phyloP scores from a whole-genome alignment of 2,797 vertebrate species.

The Bradypodion ventrale region DNA sequence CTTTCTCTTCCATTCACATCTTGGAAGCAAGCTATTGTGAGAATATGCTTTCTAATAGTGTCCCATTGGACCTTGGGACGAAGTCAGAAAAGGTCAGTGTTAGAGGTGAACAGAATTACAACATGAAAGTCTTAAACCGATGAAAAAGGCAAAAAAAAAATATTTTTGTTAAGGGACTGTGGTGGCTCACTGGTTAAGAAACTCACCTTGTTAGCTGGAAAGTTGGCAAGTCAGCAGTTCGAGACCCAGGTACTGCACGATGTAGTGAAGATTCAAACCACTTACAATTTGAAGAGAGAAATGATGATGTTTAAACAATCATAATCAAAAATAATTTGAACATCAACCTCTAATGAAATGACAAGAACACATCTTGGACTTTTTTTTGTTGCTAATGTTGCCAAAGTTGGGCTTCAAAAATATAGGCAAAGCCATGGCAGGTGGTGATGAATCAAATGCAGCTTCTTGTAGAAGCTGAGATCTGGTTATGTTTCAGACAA shows the following conservation, averaged over 20 bases:
- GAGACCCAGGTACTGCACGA: too few species aligned
- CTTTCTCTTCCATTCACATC: background rate
- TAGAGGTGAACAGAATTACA: background rate
- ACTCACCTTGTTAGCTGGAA: too few species aligned
- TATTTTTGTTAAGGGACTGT: too few species aligned
- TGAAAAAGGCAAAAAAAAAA: too few species aligned
- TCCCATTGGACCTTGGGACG: background rate
- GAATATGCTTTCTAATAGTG: background rate
- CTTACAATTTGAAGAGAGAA: background rate
- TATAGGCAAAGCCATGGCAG: background rate
- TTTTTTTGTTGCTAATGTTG: background rate
- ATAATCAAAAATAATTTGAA: constrained; percentile 12
- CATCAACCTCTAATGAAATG: background rate
- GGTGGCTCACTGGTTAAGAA: too few species aligned
- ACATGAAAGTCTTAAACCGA: background rate
- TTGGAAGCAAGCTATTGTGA: background rate
- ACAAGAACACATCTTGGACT: background rate
- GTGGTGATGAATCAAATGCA: background rate
- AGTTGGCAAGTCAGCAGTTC: too few species aligned
- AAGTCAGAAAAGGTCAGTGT: background rate
- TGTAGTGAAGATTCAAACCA: too few species aligned
- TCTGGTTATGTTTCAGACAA: background rate
- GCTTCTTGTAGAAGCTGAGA: background rate
- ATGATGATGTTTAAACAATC: background rate
- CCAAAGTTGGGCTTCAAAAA: background rate